These are phyloP conservation scores for Oscheius onirici DNA, from an alignment of 2,888 invertebrate genomes.

Conservation along the genomic window DNA sequence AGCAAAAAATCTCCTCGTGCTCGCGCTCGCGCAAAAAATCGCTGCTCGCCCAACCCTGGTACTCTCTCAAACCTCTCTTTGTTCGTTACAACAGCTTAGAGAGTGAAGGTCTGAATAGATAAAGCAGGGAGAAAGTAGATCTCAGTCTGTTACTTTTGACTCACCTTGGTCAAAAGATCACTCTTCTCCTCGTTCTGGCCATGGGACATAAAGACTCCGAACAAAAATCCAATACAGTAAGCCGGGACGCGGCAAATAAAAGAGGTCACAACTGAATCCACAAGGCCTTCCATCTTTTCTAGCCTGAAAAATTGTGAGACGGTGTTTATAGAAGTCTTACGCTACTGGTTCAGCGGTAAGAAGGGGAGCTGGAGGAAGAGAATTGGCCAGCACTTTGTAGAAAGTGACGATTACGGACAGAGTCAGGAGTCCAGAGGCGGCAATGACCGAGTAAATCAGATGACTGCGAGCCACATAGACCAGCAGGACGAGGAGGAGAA, in stretches of 20 bases:
- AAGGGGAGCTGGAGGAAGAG: slow-evolving; percentile 57
- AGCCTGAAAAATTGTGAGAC: slow-evolving; percentile 17
- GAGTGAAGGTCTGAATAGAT: too few species aligned
- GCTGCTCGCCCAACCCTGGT: too few species aligned
- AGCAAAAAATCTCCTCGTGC: too few species aligned
- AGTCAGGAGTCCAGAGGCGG: slow-evolving; percentile 2
- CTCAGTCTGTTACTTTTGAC: not conserved
- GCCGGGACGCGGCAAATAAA: slow-evolving; percentile 38
- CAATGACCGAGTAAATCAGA: slow-evolving; percentile 35
- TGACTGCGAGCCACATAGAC: slow-evolving; percentile 46
- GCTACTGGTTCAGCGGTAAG: slow-evolving; percentile 55
- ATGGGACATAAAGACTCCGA: slow-evolving; percentile 46
- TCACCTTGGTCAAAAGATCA: not conserved
- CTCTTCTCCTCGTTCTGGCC: not conserved
- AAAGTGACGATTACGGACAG: slow-evolving; percentile 37
- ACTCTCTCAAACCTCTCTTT: too few species aligned
- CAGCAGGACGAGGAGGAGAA: slow-evolving; percentile 50
- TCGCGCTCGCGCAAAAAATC: too few species aligned
- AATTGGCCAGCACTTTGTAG: slow-evolving; percentile 34
- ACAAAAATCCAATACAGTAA: slow-evolving; percentile 55
- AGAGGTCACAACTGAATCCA: slow-evolving; percentile 43
- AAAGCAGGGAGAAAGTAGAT: too few species aligned
- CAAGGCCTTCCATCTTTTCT: slow-evolving; percentile 34
- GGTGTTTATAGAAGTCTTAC: slow-evolving; percentile 10
- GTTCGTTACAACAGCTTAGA: too few species aligned